Percentiles rank a stretch among this genome's conserved stretches.
These are phyloP conservation scores for Drosophila asahinai DNA, from an alignment of 1,140 invertebrate genomes.

Conservation along the genomic window DNA sequence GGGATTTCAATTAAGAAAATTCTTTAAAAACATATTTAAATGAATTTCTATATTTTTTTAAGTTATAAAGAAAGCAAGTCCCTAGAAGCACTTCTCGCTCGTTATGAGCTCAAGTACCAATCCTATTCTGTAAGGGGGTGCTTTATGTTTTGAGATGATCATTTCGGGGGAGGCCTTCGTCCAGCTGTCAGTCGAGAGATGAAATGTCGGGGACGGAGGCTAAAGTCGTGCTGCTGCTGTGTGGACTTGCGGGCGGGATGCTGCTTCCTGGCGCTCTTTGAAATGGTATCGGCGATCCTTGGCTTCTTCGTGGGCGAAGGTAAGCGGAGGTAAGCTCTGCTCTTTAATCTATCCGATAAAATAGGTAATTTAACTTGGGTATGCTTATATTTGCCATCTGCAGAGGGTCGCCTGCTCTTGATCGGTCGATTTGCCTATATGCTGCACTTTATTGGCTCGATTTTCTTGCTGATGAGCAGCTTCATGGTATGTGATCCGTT, in stretches of 20 bases:
- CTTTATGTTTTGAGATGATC: not conserved
- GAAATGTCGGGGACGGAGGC: slow-evolving; percentile 36
- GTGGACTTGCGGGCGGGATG: slow-evolving; percentile 27
- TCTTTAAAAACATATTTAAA: not conserved
- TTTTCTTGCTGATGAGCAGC: slow-evolving; percentile 35
- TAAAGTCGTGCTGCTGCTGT: slow-evolving; percentile 36
- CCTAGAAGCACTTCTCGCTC: too few species aligned
- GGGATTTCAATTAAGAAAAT: not conserved
- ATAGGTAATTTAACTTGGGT: not conserved
- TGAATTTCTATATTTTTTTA: too few species aligned
- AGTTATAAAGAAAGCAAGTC: too few species aligned
- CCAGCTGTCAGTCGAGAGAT: slow-evolving; percentile 30
- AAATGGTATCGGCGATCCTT: slow-evolving; percentile 17
- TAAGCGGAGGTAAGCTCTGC: slow-evolving; percentile 23
- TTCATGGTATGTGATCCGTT: slow-evolving; percentile 22
- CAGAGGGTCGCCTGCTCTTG: not conserved
- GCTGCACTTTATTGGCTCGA: slow-evolving; percentile 42
- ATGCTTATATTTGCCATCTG: accelerated
- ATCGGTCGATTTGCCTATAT: slow-evolving; percentile 32
- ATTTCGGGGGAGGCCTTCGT: slow-evolving; percentile 19
- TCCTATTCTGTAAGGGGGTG: too few species aligned
- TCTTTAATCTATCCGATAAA: not conserved
- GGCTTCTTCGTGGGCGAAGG: slow-evolving; percentile 46
- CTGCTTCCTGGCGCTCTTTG: slow-evolving; percentile 18
- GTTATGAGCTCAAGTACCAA: too few species aligned